phyloP scores from a whole-genome alignment of 2,113 vertebrate genomes.

The Catagonus wagneri region DNA sequence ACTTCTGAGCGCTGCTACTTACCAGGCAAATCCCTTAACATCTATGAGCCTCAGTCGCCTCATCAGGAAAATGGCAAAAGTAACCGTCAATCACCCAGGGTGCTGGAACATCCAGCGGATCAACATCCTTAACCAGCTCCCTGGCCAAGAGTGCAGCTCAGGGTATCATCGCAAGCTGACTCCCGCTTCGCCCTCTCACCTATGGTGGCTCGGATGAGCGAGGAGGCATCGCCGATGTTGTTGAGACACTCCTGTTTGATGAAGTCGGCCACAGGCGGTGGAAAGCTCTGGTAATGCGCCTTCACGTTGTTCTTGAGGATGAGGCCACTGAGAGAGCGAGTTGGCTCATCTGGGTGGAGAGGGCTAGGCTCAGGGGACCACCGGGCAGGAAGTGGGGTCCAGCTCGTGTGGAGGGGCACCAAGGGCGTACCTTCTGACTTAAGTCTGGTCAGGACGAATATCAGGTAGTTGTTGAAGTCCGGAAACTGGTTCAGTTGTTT shows the following conservation, averaged over 20 bases:
- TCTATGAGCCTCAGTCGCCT: slow-evolving; percentile 29
- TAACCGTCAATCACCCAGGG: not conserved
- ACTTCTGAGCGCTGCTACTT: not conserved
- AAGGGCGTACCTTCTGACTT: slow-evolving; percentile 93
- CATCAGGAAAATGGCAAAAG: not conserved
- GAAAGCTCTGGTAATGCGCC: slow-evolving; percentile 97
- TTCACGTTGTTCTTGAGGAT: slow-evolving; percentile 98
- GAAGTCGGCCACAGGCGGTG: slow-evolving; percentile 94
- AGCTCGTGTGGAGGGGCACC: not conserved
- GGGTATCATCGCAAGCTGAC: not conserved
- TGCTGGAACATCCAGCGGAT: not conserved
- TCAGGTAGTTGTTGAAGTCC: slow-evolving; percentile 98
- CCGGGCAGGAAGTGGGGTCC: not conserved
- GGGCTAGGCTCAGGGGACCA: slow-evolving; percentile 18
- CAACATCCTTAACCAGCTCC: not conserved
- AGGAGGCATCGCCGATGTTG: slow-evolving; percentile 96
- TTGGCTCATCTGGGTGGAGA: slow-evolving; percentile 92
- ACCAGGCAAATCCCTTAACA: not conserved
- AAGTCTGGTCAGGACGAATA: slow-evolving; percentile 96
- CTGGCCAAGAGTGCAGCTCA: not conserved
- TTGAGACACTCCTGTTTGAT: slow-evolving; percentile 98
- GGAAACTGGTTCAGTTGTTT: slow-evolving; percentile 98
- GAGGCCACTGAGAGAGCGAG: slow-evolving; percentile 96
- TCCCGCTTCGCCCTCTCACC: slow-evolving; percentile 84
- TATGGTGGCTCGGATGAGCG: slow-evolving; percentile 96